phyloP scores from a whole-genome alignment of 2,888 invertebrate species.

The Polia nebulosa region DNA sequence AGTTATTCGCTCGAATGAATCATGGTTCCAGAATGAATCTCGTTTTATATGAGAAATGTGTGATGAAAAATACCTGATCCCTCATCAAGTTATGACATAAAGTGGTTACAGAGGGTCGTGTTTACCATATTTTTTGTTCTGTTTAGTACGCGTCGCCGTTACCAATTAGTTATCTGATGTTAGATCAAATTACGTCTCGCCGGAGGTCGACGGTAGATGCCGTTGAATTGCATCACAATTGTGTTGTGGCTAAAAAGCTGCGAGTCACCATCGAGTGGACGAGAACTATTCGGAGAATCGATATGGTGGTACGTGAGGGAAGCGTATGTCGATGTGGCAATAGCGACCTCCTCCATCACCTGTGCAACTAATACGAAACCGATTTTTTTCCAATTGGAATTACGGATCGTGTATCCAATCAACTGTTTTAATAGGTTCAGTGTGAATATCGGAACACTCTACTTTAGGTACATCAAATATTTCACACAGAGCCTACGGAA shows the following conservation, averaged over 20 bases:
- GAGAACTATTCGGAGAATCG: slow-evolving; percentile 68
- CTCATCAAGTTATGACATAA: slow-evolving; percentile 67
- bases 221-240: slow-evolving; percentile 80
- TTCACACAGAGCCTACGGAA: slow-evolving; percentile 2
- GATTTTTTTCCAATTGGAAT: slow-evolving; percentile 51
- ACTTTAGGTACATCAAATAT: slow-evolving; percentile 39
- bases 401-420: slow-evolving; percentile 50
- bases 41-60: slow-evolving; percentile 57
- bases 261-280: slow-evolving; percentile 73
- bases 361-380: slow-evolving; percentile 52
- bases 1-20: slow-evolving; percentile 71
- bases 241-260: slow-evolving; percentile 73
- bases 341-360: slow-evolving; percentile 48
- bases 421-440: slow-evolving; percentile 45
- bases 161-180: slow-evolving; percentile 84
- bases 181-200: slow-evolving; percentile 81
- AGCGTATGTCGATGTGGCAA: slow-evolving; percentile 48
- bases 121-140: slow-evolving; percentile 76
- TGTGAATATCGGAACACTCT: slow-evolving; percentile 27
- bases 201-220: slow-evolving; percentile 63
- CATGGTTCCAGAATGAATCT: slow-evolving; percentile 61
- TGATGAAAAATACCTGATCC: slow-evolving; percentile 64
- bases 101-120: slow-evolving; percentile 65
- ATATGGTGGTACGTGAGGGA: slow-evolving; percentile 64
- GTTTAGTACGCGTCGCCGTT: slow-evolving; percentile 78